Evolutionary conservation across 2,888 invertebrate species (phyloP), one percentile per base, ranked within the genome.

Genomic region (Calephelis perditalis): DNA sequence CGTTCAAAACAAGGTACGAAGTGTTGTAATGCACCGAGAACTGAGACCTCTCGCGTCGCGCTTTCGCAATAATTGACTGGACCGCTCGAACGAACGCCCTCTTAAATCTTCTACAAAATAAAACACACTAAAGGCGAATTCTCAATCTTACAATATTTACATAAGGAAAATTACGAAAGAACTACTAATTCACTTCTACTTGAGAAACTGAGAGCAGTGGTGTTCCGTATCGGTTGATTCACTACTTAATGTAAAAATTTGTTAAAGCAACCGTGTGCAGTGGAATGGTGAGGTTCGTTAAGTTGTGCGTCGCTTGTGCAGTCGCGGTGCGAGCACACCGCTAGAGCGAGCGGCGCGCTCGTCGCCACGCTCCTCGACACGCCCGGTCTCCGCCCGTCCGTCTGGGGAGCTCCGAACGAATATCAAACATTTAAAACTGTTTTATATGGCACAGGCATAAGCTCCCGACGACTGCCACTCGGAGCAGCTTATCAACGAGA

Each of bases 41-140:
- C 65, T 65, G 65, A 65, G 62, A 64, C 67, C 67, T 67, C 74
- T 71, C 78, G 73, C 72, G 73, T 71, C 67, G 73, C 75, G 76
- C 81, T 77, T 78, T 77, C 81, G 81, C 78, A 78, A 77, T 89
- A 90, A 90, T 90, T 90, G 89, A 90, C 89, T 87, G 88, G 82
- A 81, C 80, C 83, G 74, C 74, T 75, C 69, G 67, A 66, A 65
- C 68, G 73, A 71, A 73, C 71, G 73, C 68, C 71, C 72, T 69
- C 66, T 67, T 70, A 70, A 68, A 71, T 69, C 73, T 71, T 79
- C 81, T 78, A 77, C 77, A 77, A 76, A 76, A 77, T 76, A 79
- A 82, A 79, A 76, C 78, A 78, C 81, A 76, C 81, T 84, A 78
- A 74, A 80, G 79, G 85, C 86, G 81, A 82, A 82, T 77, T 80